Base-by-base conservation (phyloP, 2,113 vertebrate species). In the Macrotis lagotis region DNA sequence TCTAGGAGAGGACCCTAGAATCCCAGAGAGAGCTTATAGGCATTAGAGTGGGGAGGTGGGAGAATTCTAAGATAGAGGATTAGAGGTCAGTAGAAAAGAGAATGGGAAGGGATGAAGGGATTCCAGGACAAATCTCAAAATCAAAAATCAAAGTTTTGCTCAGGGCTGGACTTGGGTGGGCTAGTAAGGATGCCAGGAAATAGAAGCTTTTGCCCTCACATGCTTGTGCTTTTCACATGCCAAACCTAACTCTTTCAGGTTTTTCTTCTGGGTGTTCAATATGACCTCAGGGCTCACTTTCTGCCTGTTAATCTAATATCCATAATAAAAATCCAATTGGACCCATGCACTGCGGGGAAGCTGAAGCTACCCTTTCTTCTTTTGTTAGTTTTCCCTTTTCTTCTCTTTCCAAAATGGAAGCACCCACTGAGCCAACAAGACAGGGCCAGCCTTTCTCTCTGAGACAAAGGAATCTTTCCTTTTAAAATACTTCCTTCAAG, bases 91-190 rank as follows among this genome's bases (percentile, higher is more conserved):
- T 88, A 37, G 50, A 44, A 93, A 93, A 88, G 74, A 51, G 10
- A 1, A 8, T 1, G 31, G 25, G 24, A 31, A n/a, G 9, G 2
- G 59, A 14, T 28, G 3, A 66, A 37, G 53, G 31, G 12, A 74
- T 74, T 0, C 25, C 26, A 88, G 0, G 4, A 59, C 59, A 19
- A 90, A 7, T 44, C 91, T 91, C 28, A n/a, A 44, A 83, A 83
- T 83, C 66, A 44, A n/a, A n/a, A 90, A 96, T 94, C 90, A 93
- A 31, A 91, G 2, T 5, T 51, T 51, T 95, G 59, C 48, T 51
- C 83, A 28, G n/a, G 53, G 88, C n/a, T 92, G 51, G 48, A 25
- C 11, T 53, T 49, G 8, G 28, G 48, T 52, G 89, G 50, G 25
- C 50, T 53, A 16, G n/a, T 59, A 66, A 94, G 7, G 19, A 1